Conservation (phyloP, 2,888 invertebrate genomes). For the Acleris literana region DNA sequence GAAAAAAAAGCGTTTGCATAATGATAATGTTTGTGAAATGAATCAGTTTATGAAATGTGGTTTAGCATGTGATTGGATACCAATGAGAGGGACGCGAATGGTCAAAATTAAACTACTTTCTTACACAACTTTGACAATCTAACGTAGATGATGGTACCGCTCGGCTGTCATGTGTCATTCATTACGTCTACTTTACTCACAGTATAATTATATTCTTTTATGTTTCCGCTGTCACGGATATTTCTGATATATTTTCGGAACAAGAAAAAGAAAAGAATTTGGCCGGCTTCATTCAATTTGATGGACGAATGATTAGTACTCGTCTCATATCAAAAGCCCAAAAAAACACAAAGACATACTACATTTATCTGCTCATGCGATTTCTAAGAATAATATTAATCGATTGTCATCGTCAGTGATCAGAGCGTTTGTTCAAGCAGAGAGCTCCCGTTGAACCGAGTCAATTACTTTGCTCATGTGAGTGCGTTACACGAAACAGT, state of each 20-base stretch:
- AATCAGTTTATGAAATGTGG: too few relatives aligned
- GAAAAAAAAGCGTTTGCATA: too few relatives aligned
- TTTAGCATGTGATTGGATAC: too few relatives aligned
- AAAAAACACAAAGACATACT: not conserved
- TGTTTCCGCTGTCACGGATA: not conserved
- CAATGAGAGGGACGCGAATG: too few relatives aligned
- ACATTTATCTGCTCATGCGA: not conserved
- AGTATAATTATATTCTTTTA: too few relatives aligned
- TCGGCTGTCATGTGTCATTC: too few relatives aligned
- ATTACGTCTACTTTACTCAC: too few relatives aligned
- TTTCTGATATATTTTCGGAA: constrained; percentile 1
- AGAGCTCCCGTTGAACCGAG: not conserved
- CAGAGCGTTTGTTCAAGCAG: not conserved
- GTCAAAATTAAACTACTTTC: too few relatives aligned
- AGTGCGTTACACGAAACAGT: constrained; percentile 22
- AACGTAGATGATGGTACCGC: too few relatives aligned
- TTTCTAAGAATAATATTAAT: not conserved
- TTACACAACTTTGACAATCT: too few relatives aligned
- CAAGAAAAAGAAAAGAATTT: not conserved
- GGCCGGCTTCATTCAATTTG: constrained; percentile 2
- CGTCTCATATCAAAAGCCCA: not conserved
- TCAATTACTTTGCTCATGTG: constrained; percentile 21
- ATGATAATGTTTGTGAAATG: too few relatives aligned
- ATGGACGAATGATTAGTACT: constrained; percentile 7
- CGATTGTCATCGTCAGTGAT: not conserved